Conservation (phyloP, 2,888 invertebrate genomes). For the Ormyrus pomaceus region DNA sequence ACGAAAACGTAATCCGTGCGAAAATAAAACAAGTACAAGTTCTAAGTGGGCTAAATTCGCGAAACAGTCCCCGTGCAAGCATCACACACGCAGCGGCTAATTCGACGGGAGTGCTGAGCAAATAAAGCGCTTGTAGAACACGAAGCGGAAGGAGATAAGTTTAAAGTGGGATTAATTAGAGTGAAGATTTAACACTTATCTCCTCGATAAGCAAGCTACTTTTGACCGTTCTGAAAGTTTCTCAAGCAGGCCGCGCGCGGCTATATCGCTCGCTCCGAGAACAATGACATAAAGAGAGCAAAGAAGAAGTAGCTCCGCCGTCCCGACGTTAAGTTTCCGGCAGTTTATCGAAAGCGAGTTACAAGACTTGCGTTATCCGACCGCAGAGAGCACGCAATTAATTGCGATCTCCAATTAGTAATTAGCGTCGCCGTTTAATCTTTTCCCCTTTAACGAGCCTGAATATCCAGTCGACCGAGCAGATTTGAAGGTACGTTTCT, state of each 20-base stretch:
- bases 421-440: no score
- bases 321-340: not conserved
- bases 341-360: slow-evolving; percentile 42
- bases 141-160: slow-evolving; percentile 33
- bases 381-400: not conserved
- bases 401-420: slow-evolving; percentile 3
- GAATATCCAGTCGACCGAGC: no score
- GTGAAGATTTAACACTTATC: slow-evolving; percentile 50
- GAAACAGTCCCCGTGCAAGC: not conserved
- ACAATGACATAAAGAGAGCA: not conserved
- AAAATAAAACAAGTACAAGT: no score
- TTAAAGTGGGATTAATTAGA: slow-evolving; percentile 52
- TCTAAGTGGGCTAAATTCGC: no score
- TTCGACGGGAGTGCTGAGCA: slow-evolving; percentile 7
- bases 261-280: not conserved
- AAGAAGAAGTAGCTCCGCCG: not conserved
- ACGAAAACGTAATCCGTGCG: no score
- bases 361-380: not conserved
- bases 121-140: slow-evolving; percentile 40
- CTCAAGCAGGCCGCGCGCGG: slow-evolving; percentile 3
- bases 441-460: no score
- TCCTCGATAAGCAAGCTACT: slow-evolving; percentile 49
- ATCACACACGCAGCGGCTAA: slow-evolving; percentile 7
- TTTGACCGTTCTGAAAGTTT: slow-evolving; percentile 33
- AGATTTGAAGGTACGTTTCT: no score